phyloP scores from a whole-genome alignment of 1,140 invertebrate genomes.

The Drosophila busckii region DNA sequence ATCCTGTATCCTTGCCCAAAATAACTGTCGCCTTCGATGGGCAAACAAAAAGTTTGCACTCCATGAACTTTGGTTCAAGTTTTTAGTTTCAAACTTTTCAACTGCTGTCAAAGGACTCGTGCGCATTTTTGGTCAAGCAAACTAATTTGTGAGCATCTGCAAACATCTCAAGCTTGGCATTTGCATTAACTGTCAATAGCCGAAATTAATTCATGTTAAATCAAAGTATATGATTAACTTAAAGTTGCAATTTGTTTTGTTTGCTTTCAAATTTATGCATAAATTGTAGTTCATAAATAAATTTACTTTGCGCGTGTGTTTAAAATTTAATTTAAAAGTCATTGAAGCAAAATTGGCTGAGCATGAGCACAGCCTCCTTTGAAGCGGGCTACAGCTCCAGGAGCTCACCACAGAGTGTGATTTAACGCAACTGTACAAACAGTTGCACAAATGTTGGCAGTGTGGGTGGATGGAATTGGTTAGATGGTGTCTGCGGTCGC shows the following conservation, averaged over 20 bases:
- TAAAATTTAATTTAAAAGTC: no score
- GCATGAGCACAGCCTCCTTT: no score
- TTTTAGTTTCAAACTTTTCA: constrained; percentile 44
- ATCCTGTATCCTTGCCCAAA: constrained; percentile 15
- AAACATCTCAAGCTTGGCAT: no score
- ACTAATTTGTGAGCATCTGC: constrained; percentile 33
- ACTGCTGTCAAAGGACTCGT: constrained; percentile 18
- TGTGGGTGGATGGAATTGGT: not conserved
- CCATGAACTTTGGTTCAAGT: constrained; percentile 57
- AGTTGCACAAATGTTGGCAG: constrained; percentile 51
- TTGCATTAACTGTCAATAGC: no score
- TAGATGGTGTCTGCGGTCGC: not conserved
- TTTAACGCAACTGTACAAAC: constrained; percentile 74
- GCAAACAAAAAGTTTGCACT: constrained; percentile 48
- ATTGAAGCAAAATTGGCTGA: no score
- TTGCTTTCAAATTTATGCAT: no score
- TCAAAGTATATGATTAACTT: no score
- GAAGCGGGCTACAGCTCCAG: constrained; percentile 19
- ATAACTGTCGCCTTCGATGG: constrained; percentile 47
- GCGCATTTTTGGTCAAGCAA: constrained; percentile 34
- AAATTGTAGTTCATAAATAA: no score
- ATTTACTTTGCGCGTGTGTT: no score
- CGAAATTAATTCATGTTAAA: no score
- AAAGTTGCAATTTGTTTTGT: no score
- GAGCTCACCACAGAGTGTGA: constrained; percentile 50